Base-by-base conservation (phyloP, 2,113 vertebrate species). In the Etheostoma spectabile region DNA sequence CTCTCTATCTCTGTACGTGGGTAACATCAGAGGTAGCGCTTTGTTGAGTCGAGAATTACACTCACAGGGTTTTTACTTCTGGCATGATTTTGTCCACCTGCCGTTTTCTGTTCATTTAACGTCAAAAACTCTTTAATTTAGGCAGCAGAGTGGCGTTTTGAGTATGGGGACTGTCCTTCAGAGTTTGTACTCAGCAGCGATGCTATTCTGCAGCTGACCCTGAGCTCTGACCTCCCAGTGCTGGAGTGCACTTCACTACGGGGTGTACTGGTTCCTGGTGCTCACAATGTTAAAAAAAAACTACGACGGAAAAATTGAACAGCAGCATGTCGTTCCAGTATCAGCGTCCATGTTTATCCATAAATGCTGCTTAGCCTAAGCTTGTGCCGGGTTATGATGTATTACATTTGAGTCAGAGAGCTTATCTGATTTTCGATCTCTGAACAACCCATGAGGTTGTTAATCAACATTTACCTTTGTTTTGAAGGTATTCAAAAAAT, bases 41-140 rank as follows among this genome's bases (percentile, higher is more conserved):
- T 30, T 15, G 56, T 15, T 62, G 61, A 62, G 18, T 33, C 2
- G 21, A 74, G 55, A 67, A 60, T 81, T 59, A 72, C 24, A 48
- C 52, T 74, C 62, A 10, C 45, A 33, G 72, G 81, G 51, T 38
- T 85, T 83, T 77, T 61, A 80, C 67, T 48, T 63, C 22, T 2
- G 27, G 63, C 48, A 13, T 14, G 3, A 74, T 69, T 86, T 65
- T 68, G 46, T 83, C 70, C 79, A 22, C 46, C 59, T 82, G 59
- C 30, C 19, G 65, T 61, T 82, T 69, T 81, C 74, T 72, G 30
- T 57, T 74, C 48, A 69, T 59, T 85, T 77, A 63, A 77, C 52
- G 73, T 77, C 75, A 81, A 52, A 61, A 74, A 53, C 35, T 64
- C 70, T 86, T 56, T 81, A 70, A 63, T 86, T 89, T 78, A 24